phyloP scores from a whole-genome alignment of 2,797 vertebrate genomes.

The Galaxias olidus region DNA sequence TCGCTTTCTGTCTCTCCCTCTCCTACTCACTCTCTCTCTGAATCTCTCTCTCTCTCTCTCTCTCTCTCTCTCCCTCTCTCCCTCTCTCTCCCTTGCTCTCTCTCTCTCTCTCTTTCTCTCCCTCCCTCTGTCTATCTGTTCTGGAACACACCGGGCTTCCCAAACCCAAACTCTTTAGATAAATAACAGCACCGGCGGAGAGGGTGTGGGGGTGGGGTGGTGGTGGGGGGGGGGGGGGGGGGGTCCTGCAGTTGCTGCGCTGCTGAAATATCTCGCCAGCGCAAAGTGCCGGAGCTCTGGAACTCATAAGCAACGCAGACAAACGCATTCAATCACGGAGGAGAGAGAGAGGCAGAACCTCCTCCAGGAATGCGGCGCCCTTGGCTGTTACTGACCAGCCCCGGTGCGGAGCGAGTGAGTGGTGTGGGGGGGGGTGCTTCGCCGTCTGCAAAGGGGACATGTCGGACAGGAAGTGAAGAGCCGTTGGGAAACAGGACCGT shows the following conservation, averaged over 20 bases:
- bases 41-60: slow-evolving; percentile 10
- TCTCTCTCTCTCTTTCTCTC: neutral
- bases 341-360: slow-evolving; percentile 70
- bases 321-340: slow-evolving; percentile 67
- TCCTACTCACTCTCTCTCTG: neutral
- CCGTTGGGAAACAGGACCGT: too few relatives aligned
- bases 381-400: slow-evolving; percentile 49
- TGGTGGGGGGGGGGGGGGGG: too few relatives aligned
- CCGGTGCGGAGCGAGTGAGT: neutral
- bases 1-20: neutral
- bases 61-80: slow-evolving; percentile 3
- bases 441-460: too few relatives aligned
- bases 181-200: slow-evolving; percentile 40
- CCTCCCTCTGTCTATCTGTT: slow-evolving; percentile 1
- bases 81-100: neutral
- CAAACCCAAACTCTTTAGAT: slow-evolving; percentile 18
- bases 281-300: slow-evolving; percentile 62
- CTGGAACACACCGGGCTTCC: neutral
- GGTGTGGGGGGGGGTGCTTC: too few relatives aligned
- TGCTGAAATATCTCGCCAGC: slow-evolving; percentile 58
- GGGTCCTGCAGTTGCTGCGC: slow-evolving; percentile 2
- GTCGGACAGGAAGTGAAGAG: too few relatives aligned
- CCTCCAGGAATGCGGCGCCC: slow-evolving; percentile 65
- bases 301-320: slow-evolving; percentile 73
- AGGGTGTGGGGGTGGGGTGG: too few relatives aligned